phyloP scores from a whole-genome alignment of 2,797 vertebrate species.

The Spea hammondii region DNA sequence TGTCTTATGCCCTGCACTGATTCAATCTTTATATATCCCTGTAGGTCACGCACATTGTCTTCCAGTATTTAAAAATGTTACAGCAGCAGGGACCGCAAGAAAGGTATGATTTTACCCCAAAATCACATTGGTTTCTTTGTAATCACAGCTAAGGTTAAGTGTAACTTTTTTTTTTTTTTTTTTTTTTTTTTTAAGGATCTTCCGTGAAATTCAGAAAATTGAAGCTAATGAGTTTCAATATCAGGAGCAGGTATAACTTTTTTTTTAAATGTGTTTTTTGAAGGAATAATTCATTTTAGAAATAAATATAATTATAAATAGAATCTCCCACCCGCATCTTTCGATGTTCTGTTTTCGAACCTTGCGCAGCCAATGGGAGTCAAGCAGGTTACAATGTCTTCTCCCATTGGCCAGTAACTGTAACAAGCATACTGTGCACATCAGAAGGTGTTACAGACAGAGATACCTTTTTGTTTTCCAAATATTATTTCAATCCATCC shows the following conservation, averaged over 20 bases:
- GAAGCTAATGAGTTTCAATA: constrained; percentile 93
- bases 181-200: constrained; percentile 74
- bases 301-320: too few relatives aligned
- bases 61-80: constrained; percentile 96
- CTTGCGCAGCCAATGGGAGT: too few relatives aligned
- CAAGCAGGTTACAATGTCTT: too few relatives aligned
- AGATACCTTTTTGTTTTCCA: too few relatives aligned
- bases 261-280: too few relatives aligned
- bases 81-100: constrained; percentile 85
- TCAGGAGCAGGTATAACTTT: constrained; percentile 85
- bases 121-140: not conserved
- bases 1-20: not conserved
- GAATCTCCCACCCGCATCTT: too few relatives aligned
- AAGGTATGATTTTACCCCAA: constrained; percentile 70
- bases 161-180: not conserved
- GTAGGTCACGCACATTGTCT: constrained; percentile 88
- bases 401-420: too few relatives aligned
- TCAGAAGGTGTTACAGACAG: too few relatives aligned
- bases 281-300: too few relatives aligned
- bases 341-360: too few relatives aligned
- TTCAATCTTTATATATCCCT: constrained; percentile 52
- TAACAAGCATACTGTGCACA: too few relatives aligned
- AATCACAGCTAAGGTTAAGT: not conserved
- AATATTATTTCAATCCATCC: too few relatives aligned
- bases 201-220: constrained; percentile 94